phyloP scores from a whole-genome alignment of 2,888 invertebrate species.

The Xanthia icteritia region DNA sequence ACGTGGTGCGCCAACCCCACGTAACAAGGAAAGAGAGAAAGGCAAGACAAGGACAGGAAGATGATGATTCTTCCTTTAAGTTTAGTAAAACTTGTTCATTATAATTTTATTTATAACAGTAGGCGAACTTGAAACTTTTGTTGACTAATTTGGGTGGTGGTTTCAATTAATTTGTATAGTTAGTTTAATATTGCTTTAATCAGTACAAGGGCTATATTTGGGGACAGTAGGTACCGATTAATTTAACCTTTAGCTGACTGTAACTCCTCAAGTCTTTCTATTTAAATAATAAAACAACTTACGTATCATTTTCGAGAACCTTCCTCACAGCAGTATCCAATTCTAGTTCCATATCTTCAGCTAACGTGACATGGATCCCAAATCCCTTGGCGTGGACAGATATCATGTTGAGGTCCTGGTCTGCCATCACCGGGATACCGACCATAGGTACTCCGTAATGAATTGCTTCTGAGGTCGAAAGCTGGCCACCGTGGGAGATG shows the following conservation, averaged over 20 bases:
- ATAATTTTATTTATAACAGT: too few species aligned
- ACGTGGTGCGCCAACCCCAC: background rate
- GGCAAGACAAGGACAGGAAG: too few species aligned
- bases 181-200: background rate
- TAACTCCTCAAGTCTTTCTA: background rate
- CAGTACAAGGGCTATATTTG: background rate
- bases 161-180: background rate
- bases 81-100: too few species aligned
- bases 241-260: background rate
- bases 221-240: background rate
- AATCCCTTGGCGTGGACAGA: constrained; percentile 76
- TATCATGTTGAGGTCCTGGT: constrained; percentile 80
- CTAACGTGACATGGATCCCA: constrained; percentile 72
- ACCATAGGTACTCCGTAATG: constrained; percentile 83
- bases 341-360: constrained; percentile 72
- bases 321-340: constrained; percentile 74
- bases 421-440: constrained; percentile 80
- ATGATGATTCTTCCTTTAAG: too few species aligned
- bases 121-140: background rate
- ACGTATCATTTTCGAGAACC: constrained; percentile 70
- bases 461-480: constrained; percentile 82
- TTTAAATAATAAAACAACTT: constrained; percentile 43
- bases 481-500: constrained; percentile 83
- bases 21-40: background rate
- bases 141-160: background rate